These are phyloP conservation scores for Epinephelus awoara DNA, from an alignment of 2,797 vertebrate genomes.

Conservation along the genomic window DNA sequence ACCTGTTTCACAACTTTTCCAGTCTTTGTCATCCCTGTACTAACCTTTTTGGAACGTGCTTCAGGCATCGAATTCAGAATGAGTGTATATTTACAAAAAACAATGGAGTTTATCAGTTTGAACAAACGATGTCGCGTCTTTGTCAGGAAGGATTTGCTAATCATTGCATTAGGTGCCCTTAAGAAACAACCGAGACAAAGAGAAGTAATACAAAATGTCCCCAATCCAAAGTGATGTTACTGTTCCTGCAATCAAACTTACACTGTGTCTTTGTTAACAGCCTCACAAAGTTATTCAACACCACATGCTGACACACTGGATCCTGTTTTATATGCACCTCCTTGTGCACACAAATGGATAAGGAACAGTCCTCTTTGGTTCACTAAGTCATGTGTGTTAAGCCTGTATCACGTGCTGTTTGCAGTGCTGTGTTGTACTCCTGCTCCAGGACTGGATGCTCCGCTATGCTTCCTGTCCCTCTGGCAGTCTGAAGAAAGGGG, in stretches of 20 bases:
- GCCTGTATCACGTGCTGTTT: background rate
- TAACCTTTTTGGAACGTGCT: too few species aligned
- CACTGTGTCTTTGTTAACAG: too few species aligned
- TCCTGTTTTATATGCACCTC: background rate
- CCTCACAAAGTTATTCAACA: slow-evolving; percentile 16
- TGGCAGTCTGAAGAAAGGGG: background rate
- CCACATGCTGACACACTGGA: background rate
- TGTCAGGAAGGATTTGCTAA: too few species aligned
- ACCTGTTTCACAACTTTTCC: too few species aligned
- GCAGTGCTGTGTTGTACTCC: background rate
- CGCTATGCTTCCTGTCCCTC: background rate
- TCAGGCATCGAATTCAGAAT: too few species aligned
- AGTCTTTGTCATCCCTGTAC: too few species aligned
- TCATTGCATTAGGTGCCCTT: background rate
- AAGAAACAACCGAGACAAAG: background rate
- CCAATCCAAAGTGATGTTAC: background rate
- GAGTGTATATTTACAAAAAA: too few species aligned
- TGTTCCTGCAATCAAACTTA: background rate
- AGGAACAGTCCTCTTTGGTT: background rate
- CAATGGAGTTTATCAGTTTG: too few species aligned
- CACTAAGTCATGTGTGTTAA: slow-evolving; percentile 5
- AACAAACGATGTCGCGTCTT: too few species aligned
- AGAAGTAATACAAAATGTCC: background rate
- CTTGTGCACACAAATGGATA: background rate
- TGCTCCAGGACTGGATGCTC: background rate